These are phyloP conservation scores for Pelobates fuscus DNA, from an alignment of 2,113 vertebrate species.

Conservation along the genomic window DNA sequence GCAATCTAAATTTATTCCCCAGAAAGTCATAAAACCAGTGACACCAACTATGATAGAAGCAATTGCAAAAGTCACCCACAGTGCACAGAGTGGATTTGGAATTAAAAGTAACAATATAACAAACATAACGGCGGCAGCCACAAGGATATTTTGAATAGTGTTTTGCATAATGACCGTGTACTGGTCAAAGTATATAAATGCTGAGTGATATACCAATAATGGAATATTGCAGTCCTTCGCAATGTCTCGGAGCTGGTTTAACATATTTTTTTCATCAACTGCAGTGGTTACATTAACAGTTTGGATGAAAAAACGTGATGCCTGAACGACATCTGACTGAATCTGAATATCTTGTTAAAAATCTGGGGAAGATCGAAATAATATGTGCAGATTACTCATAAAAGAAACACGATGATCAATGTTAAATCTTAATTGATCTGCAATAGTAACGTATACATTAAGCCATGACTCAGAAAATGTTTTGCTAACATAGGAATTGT, in stretches of 20 bases:
- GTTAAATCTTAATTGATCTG: conserved; percentile 50
- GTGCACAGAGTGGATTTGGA: conserved; percentile 65
- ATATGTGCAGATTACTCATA: conserved; percentile 58
- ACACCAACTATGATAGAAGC: conserved; percentile 74
- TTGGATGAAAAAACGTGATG: conserved; percentile 75
- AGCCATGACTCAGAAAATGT: conserved; percentile 71
- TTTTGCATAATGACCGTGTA: conserved; percentile 67
- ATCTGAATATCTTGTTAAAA: conserved; percentile 68
- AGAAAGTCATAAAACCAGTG: conserved; percentile 70
- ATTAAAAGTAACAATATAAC: conserved; percentile 69
- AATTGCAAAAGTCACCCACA: conserved; percentile 73
- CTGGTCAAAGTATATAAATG: conserved; percentile 74
- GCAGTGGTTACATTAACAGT: conserved; percentile 59
- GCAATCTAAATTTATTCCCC: conserved; percentile 73
- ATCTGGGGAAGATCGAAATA: conserved; percentile 54
- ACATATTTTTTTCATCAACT: conserved; percentile 58
- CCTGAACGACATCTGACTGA: conserved; percentile 52
- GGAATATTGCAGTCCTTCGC: conserved; percentile 61
- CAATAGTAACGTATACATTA: conserved; percentile 55
- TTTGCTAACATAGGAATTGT: conserved; percentile 51
- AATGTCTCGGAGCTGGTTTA: conserved; percentile 63
- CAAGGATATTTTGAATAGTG: conserved; percentile 62
- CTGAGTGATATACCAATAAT: conserved; percentile 72
- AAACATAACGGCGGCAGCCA: conserved; percentile 63
- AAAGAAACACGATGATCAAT: conserved; percentile 58